Conservation (phyloP, 2,113 vertebrate species). For the Oryzias celebensis region DNA sequence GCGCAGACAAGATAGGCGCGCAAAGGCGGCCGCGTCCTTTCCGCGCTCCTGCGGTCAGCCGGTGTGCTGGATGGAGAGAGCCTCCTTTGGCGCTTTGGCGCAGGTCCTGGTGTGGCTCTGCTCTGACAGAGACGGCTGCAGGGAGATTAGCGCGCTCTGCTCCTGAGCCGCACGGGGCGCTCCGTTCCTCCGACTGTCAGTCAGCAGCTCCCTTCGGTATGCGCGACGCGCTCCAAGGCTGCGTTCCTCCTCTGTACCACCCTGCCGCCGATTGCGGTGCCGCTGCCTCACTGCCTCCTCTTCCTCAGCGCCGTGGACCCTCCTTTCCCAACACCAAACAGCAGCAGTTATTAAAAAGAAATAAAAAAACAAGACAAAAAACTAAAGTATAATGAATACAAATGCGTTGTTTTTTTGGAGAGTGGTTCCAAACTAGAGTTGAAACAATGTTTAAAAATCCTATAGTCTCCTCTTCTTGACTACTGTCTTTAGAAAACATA, state of each 20-base stretch:
- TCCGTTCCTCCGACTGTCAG: conserved; percentile 59
- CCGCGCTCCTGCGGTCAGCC: conserved; percentile 28
- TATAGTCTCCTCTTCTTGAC: too few relatives aligned
- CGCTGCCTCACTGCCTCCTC: conserved; percentile 36
- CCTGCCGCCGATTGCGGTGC: conserved; percentile 43
- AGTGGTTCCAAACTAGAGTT: neutral
- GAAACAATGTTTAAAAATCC: too few relatives aligned
- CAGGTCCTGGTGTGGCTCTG: conserved; percentile 35
- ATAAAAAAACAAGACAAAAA: neutral
- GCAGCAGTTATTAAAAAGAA: conserved; percentile 9
- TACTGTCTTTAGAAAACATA: too few relatives aligned
- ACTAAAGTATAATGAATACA: neutral
- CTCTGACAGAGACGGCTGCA: conserved; percentile 36
- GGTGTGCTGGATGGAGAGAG: conserved; percentile 24
- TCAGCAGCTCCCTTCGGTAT: conserved; percentile 45
- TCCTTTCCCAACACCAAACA: conserved; percentile 27
- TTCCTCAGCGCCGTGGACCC: conserved; percentile 34
- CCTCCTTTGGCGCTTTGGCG: conserved; percentile 26
- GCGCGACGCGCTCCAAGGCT: conserved; percentile 47
- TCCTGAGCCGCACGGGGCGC: conserved; percentile 50
- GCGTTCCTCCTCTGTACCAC: conserved; percentile 37
- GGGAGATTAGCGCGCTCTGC: conserved; percentile 53
- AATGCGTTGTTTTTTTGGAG: neutral
- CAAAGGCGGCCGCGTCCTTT: conserved; percentile 18
- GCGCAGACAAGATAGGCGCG: conserved; percentile 10